Evolutionary conservation across 2,888 invertebrate genomes (phyloP).

Genomic region (Fragum sueziense): DNA sequence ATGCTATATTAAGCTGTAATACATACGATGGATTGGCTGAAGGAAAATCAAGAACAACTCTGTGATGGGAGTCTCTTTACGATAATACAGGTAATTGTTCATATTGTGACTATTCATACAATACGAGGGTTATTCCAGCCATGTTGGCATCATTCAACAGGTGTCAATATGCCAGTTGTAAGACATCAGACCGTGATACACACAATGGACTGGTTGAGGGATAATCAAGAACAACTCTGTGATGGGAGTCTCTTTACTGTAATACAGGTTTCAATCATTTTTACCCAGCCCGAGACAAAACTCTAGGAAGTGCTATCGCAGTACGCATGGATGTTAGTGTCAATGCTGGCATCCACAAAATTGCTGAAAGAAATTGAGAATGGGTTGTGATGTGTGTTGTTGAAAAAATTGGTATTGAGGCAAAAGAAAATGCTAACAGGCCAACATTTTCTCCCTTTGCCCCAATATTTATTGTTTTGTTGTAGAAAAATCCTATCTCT

Average conservation of each 20-base stretch:
- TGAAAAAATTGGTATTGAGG: not conserved
- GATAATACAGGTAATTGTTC: slow-evolving; percentile 66
- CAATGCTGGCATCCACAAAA: too few species aligned
- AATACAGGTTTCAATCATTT: slow-evolving; percentile 68
- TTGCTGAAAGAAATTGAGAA: too few species aligned
- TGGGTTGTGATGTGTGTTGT: too few species aligned
- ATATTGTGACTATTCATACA: too few species aligned
- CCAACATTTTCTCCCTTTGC: not conserved
- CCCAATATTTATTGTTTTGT: not conserved
- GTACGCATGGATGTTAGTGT: too few species aligned
- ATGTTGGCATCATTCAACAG: slow-evolving; percentile 54
- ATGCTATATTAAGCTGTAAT: slow-evolving; percentile 75
- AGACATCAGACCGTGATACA: slow-evolving; percentile 75
- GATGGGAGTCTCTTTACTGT: slow-evolving; percentile 54
- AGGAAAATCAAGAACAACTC: slow-evolving; percentile 56
- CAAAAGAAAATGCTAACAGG: not conserved
- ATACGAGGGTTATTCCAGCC: too few species aligned
- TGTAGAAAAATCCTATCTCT: not conserved
- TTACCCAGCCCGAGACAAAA: too few species aligned
- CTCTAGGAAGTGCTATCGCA: too few species aligned
- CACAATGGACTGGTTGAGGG: slow-evolving; percentile 74
- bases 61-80: slow-evolving; percentile 56
- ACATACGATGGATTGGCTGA: slow-evolving; percentile 76
- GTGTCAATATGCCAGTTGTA: slow-evolving; percentile 73
- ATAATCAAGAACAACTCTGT: slow-evolving; percentile 54